A percentile compares a stretch with the other conserved stretches of the same genome.
Conservation (phyloP, 1,140 invertebrate genomes). For the Caenorhabditis brenneri region DNA sequence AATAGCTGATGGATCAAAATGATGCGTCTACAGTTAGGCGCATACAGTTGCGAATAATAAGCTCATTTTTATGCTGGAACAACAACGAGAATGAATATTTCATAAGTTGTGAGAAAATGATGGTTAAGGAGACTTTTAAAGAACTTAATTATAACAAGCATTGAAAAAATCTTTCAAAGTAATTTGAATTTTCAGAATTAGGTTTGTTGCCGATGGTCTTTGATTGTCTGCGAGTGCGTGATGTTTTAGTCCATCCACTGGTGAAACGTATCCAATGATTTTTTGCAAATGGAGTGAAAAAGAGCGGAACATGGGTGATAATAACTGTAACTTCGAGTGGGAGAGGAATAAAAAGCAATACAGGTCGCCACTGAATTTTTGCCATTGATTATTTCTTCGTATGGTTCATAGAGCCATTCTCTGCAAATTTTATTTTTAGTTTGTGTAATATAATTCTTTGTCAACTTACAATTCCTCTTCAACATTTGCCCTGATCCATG, state of each 20-base stretch:
- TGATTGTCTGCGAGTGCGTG: no score
- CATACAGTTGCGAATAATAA: no score
- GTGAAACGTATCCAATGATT: background rate
- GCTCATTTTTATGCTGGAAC: no score
- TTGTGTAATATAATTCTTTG: background rate
- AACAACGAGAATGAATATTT: no score
- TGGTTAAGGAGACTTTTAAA: no score
- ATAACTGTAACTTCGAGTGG: background rate
- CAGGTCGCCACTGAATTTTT: background rate
- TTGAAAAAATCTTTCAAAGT: no score
- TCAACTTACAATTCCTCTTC: slow-evolving; percentile 16
- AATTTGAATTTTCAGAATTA: no score
- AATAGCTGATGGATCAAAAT: no score
- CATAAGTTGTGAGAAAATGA: no score
- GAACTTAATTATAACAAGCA: no score
- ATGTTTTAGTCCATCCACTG: slow-evolving; percentile 22
- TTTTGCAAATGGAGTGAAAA: slow-evolving; percentile 9
- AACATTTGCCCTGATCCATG: background rate
- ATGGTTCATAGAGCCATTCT: slow-evolving; percentile 32
- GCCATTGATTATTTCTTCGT: slow-evolving; percentile 7
- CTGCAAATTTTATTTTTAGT: background rate
- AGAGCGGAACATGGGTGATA: background rate
- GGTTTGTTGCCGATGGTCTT: no score
- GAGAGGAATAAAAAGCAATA: slow-evolving; percentile 4
- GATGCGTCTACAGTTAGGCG: no score